These are phyloP conservation scores for Podarcis lilfordi DNA, from an alignment of 2,797 vertebrate genomes.

Conservation along the genomic window DNA sequence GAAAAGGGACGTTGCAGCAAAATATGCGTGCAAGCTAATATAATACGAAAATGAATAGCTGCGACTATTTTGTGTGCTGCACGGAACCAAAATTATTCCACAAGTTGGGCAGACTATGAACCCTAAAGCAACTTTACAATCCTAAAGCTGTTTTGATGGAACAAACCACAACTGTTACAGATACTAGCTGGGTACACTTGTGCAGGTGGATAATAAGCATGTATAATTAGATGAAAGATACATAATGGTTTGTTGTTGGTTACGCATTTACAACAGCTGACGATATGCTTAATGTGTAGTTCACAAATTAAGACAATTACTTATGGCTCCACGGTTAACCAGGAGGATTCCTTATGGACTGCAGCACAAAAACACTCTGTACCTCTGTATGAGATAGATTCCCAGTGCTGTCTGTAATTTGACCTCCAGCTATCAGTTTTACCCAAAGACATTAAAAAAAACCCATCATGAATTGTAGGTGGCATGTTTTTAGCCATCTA, in stretches of 20 bases:
- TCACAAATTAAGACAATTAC: conserved; percentile 75
- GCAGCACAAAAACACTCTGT: conserved; percentile 59
- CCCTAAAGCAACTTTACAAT: conserved; percentile 66
- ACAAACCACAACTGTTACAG: conserved; percentile 71
- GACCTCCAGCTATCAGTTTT: conserved; percentile 61
- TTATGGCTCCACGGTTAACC: conserved; percentile 63
- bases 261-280: conserved; percentile 77
- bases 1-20: neutral
- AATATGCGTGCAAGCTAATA: conserved; percentile 2
- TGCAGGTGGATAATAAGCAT: conserved; percentile 73
- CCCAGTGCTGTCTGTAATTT: conserved; percentile 70
- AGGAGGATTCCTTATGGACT: conserved; percentile 70
- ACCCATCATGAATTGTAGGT: conserved; percentile 62
- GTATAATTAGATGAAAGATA: conserved; percentile 74
- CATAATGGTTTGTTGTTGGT: conserved; percentile 77
- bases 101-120: conserved; percentile 28
- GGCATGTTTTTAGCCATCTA: conserved; percentile 66
- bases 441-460: conserved; percentile 68
- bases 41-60: conserved; percentile 19
- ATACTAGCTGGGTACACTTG: conserved; percentile 57
- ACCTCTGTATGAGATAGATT: conserved; percentile 61
- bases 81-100: conserved; percentile 43
- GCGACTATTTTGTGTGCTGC: conserved; percentile 33
- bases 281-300: conserved; percentile 70
- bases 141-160: conserved; percentile 75